Percentiles rank a stretch among this genome's conserved stretches.
Evolutionary conservation across 2,888 invertebrate genomes (phyloP).

Genomic region (Bellardia bayeri): DNA sequence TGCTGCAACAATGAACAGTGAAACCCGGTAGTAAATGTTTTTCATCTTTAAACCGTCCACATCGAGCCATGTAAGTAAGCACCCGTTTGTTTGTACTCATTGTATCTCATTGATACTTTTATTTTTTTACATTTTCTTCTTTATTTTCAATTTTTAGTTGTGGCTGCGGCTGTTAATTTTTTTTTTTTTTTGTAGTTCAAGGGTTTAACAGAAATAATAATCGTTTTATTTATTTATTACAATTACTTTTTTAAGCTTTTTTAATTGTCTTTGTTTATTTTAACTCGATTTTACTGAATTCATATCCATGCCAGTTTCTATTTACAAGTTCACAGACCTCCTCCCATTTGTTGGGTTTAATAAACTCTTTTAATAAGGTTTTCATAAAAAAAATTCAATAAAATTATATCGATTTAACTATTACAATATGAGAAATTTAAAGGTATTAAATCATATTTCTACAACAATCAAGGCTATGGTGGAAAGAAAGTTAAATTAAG

Average conservation of each 20-base stretch:
- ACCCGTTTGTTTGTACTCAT: not conserved
- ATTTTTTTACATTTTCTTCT: not conserved
- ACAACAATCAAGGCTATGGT: too few relatives aligned
- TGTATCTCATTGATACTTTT: conserved; percentile 13
- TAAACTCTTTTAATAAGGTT: conserved; percentile 6
- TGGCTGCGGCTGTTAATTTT: conserved; percentile 23
- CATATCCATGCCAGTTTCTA: not conserved
- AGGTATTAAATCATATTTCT: not conserved
- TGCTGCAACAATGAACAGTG: not conserved
- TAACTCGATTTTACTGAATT: not conserved
- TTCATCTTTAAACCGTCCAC: conserved; percentile 7
- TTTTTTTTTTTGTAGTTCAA: not conserved
- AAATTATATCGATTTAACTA: not conserved
- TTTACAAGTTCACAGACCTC: conserved; percentile 37
- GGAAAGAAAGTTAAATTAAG: too few relatives aligned
- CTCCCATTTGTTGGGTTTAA: conserved; percentile 5
- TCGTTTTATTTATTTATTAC: conserved; percentile 30
- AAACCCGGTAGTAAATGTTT: conserved; percentile 42
- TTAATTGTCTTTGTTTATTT: conserved; percentile 42
- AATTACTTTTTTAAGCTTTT: not conserved
- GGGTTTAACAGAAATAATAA: conserved; percentile 32
- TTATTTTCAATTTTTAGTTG: conserved; percentile 12
- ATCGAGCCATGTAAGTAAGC: not conserved
- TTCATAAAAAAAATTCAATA: conserved; percentile 5
- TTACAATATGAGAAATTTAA: not conserved